Evolutionary conservation across 2,113 vertebrate genomes (phyloP), one percentile per base, ranked within the genome.

Genomic region (Labrus mixtus): DNA sequence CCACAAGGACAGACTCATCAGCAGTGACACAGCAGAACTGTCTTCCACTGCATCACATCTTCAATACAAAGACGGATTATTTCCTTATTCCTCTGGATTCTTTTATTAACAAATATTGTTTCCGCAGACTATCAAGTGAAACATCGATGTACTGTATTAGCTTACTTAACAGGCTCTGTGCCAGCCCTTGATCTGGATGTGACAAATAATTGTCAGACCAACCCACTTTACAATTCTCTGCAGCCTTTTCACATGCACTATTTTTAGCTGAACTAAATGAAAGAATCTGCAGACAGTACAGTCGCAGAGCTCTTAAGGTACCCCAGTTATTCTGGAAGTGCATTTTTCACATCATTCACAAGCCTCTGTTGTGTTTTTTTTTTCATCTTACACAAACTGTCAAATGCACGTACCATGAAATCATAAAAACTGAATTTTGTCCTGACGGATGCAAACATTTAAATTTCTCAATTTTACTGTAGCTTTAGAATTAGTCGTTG

Each of bases 191-290:
- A 46, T 76, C 46, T 46, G 48, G 17, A 63, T 56, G 46, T 59
- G 48, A 62, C 20, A 10, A 67, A 68, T 66, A 63, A 64, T 75
- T 71, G 43, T 68, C 75, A 76, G 37, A 66, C 13, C 72, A 86
- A 73, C 83, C 87, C 72, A 87, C 68, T 87, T 87, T 81, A 17
- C n/a, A 79, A 69, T 80, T 79, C 79, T 85, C 81, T 16, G 66
- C 69, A 79, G 85, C 43, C 73, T 91, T 87, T 64, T 60, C 63
- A 62, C 56, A 16, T 55, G 22, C 20, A 23, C 68, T 90, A 90
- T 90, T 90, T 89, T 91, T 91, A 89, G 84, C 78, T 80, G 69
- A 86, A 64, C 83, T 84, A 84, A 87, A 87, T 85, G 50, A 62
- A 56, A 51, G 5, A 72, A 63, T 86, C 89, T 76, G 13, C 4